These are phyloP conservation scores for Heliocidaris erythrogramma DNA, from an alignment of 35 echinoderm and acorn worm species.

Conservation along the genomic window DNA sequence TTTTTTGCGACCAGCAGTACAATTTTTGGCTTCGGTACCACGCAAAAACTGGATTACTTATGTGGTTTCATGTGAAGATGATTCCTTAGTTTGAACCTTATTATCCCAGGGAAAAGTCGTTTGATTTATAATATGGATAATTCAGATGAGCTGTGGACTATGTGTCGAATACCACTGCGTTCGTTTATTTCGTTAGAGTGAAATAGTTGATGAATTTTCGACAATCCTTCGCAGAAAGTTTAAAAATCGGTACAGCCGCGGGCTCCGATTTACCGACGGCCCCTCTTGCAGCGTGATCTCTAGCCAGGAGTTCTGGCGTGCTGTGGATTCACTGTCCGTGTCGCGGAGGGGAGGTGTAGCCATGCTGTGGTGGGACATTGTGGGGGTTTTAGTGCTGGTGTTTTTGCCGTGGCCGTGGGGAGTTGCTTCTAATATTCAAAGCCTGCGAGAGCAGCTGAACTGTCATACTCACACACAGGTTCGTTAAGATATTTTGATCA, in stretches of 20 bases:
- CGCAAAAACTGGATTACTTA: neutral
- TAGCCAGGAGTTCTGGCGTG: slow-evolving; percentile 32
- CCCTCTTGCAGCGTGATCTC: neutral
- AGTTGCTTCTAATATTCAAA: slow-evolving; percentile 19
- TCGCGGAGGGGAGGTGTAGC: slow-evolving; percentile 19
- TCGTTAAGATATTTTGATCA: neutral
- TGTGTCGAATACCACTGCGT: neutral
- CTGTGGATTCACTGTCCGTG: slow-evolving; percentile 38
- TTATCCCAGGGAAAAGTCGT: neutral
- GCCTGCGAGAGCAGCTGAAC: slow-evolving; percentile 38
- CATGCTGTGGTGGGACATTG: slow-evolving; percentile 50
- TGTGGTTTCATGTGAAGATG: neutral
- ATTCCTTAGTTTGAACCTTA: neutral
- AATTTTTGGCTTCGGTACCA: neutral
- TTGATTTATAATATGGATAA: slow-evolving; percentile 14
- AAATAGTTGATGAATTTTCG: neutral
- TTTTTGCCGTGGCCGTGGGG: slow-evolving; percentile 35
- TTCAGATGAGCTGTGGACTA: neutral
- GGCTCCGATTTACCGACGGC: neutral
- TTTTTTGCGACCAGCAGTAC: neutral
- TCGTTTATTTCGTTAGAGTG: neutral
- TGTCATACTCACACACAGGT: slow-evolving; percentile 38
- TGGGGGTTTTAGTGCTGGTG: slow-evolving; percentile 32
- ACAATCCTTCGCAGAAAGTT: neutral
- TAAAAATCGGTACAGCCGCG: neutral